Base-by-base conservation (phyloP, 2,113 vertebrate species). In the Lates calcarifer region DNA sequence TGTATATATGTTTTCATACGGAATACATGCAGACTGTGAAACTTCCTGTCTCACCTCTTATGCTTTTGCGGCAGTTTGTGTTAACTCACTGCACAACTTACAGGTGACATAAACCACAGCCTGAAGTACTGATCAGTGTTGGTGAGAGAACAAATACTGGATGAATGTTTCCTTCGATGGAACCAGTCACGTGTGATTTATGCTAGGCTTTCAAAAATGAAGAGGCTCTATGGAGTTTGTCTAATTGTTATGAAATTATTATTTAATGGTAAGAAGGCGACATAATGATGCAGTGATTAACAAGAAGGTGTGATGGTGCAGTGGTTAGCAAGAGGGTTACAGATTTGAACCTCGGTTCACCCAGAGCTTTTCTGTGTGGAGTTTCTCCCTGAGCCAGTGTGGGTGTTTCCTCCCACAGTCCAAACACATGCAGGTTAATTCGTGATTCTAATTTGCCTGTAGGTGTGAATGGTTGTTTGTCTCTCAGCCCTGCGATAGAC, bases 61-160 rank as follows among this genome's bases (percentile, higher is more conserved):
- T 58, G 53, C 65, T 53, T 41, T 4, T 10, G 39, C 0, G 9
- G 26, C 63, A 60, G 47, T 26, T 18, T 24, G 2, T 5, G 10
- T 56, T 33, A 76, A 49, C 35, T 8, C 41, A 37, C 29, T 63
- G 24, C 12, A 9, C 39, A 84, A 29, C 45, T 43, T 47, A 18
- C 9, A 53, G 51, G 26, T 65, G 41, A 64, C 8, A 68, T 49
- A 28, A 86, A 83, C 70, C 66, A 63, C 63, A 63, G 43, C 47
- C 49, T 77, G 67, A 85, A 85, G 87, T 81, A 79, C 77, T 82
- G 47, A 89, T 83, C 74, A 64, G 79, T 78, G 76, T 56, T 29
- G 43, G 24, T 31, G 41, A n/a, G 10, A 20, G 24, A 11, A 74
- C 62, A 7, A 79, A 74, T 31, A 45, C 18, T 9, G 18, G 45